Evolutionary conservation across 2,113 vertebrate species (phyloP).

Genomic region (Turnix velox): DNA sequence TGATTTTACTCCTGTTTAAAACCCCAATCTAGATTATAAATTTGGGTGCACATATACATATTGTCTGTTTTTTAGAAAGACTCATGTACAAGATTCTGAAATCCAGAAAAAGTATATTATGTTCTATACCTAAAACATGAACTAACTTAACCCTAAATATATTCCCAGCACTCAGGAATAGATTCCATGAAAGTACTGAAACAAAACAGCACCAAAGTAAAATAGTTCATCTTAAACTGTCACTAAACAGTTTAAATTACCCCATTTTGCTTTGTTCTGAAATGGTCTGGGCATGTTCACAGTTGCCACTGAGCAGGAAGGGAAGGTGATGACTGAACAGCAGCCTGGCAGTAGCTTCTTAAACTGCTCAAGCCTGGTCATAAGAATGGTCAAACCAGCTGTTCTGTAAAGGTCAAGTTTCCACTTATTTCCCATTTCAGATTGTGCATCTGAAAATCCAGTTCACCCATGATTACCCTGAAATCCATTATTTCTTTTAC

Average conservation of each 20-base stretch:
- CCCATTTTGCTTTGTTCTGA: conserved; percentile 17
- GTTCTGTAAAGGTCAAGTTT: background rate
- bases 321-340: background rate
- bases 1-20: background rate
- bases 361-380: background rate
- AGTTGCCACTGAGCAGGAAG: background rate
- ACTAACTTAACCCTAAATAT: background rate
- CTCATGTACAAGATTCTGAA: background rate
- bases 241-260: background rate
- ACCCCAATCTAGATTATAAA: background rate
- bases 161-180: background rate
- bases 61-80: background rate
- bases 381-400: background rate
- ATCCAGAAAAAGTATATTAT: background rate
- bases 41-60: background rate
- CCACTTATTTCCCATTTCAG: background rate
- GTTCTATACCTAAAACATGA: background rate
- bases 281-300: background rate
- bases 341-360: background rate
- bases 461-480: background rate
- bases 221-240: background rate
- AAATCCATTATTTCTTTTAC: background rate
- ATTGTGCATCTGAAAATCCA: background rate
- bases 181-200: background rate
- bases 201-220: conserved; percentile 1